These are phyloP conservation scores for Nilaparvata lugens DNA, from an alignment of 1,140 invertebrate species.

Conservation along the genomic window DNA sequence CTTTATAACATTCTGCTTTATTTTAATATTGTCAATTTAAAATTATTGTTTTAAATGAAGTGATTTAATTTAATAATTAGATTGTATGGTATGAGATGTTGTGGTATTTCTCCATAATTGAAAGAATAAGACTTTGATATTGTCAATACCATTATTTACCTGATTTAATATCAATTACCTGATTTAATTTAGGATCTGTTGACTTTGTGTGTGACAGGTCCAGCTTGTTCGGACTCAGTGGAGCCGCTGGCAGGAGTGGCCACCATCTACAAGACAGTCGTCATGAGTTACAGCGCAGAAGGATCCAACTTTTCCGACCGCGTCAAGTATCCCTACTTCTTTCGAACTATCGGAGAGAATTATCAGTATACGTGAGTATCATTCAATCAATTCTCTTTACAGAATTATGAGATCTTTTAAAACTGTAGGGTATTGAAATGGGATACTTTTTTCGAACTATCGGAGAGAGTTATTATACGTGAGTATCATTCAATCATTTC, in stretches of 20 bases:
- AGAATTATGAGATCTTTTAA: too few species aligned
- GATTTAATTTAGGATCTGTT: not conserved
- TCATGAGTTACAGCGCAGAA: constrained; percentile 76
- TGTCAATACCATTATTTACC: too few species aligned
- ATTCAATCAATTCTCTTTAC: too few species aligned
- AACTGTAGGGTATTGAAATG: too few species aligned
- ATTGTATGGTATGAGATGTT: too few species aligned
- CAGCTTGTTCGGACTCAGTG: constrained; percentile 75
- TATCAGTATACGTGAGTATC: constrained; percentile 52
- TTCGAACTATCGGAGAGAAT: constrained; percentile 73
- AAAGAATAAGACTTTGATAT: too few species aligned
- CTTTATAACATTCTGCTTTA: not conserved
- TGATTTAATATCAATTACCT: too few species aligned
- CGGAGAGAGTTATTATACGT: constrained; percentile 66
- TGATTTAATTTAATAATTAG: too few species aligned
- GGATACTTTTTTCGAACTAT: too few species aligned
- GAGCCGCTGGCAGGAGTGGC: constrained; percentile 74
- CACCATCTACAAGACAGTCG: constrained; percentile 62
- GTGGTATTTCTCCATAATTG: too few species aligned
- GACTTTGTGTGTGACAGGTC: constrained; percentile 39
- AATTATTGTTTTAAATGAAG: not conserved
- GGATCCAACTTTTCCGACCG: constrained; percentile 59
- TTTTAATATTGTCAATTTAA: not conserved
- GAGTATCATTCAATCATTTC: constrained; percentile 28
- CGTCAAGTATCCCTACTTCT: constrained; percentile 70